Evolutionary conservation across 2,888 invertebrate species (phyloP).

Genomic region (Polydrusus pterygomalis): DNA sequence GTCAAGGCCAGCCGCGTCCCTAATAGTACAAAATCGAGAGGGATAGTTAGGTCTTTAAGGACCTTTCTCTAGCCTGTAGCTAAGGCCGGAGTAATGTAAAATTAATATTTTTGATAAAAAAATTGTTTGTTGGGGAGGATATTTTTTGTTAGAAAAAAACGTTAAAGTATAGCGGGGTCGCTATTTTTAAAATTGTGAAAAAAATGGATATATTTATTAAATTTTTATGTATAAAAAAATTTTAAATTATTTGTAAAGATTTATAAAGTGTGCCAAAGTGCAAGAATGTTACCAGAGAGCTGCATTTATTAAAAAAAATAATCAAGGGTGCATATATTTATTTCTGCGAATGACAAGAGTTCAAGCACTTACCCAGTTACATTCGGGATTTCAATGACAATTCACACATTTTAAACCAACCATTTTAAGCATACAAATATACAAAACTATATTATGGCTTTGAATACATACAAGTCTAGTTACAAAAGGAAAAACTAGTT

Average conservation of each 20-base stretch:
- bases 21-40: conserved; percentile 73
- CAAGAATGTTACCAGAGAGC: conserved; percentile 72
- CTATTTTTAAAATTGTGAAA: conserved; percentile 72
- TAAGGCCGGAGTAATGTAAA: conserved; percentile 65
- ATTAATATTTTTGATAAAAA: conserved; percentile 81
- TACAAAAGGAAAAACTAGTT: conserved; percentile 44
- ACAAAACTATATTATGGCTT: conserved; percentile 38
- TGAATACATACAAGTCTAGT: conserved; percentile 33
- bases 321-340: conserved; percentile 72
- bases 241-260: conserved; percentile 74
- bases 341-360: conserved; percentile 62
- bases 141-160: conserved; percentile 72
- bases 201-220: conserved; percentile 73
- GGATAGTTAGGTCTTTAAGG: conserved; percentile 66
- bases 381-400: conserved; percentile 61
- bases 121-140: conserved; percentile 77
- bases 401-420: conserved; percentile 51
- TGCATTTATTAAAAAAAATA: conserved; percentile 68
- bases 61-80: conserved; percentile 50
- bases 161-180: conserved; percentile 65
- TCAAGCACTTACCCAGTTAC: conserved; percentile 66
- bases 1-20: conserved; percentile 69
- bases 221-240: conserved; percentile 72
- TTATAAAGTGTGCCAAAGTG: conserved; percentile 74
- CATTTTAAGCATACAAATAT: conserved; percentile 53